Conservation (phyloP, 2,113 vertebrate genomes). For the Odocoileus hemionus region DNA sequence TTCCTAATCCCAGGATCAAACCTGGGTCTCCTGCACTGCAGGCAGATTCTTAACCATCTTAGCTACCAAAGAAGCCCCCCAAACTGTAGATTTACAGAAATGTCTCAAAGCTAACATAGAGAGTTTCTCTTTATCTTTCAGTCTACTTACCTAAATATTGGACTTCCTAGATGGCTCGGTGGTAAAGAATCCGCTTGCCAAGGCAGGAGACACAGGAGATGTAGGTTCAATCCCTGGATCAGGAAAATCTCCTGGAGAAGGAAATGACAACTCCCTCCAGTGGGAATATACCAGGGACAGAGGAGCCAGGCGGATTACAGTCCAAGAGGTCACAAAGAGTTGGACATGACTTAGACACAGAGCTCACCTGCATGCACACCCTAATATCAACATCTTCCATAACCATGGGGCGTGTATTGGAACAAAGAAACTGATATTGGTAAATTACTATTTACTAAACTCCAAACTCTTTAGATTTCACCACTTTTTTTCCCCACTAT, state of each 20-base stretch:
- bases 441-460: neutral
- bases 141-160: neutral
- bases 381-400: neutral
- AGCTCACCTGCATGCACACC: fast-evolving
- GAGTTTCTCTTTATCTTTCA: neutral
- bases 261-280: neutral
- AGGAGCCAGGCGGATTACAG: neutral
- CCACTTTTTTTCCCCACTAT: neutral
- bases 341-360: fast-evolving
- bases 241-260: neutral
- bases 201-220: neutral
- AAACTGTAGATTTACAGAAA: neutral
- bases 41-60: neutral
- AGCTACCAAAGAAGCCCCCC: neutral
- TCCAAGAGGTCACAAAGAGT: neutral
- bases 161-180: neutral
- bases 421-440: neutral
- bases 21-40: neutral
- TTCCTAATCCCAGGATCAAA: neutral
- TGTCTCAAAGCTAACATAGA: neutral
- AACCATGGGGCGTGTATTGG: neutral
- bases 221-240: neutral
- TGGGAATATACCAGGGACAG: neutral
- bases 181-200: neutral
- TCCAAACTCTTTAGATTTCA: neutral